These are phyloP conservation scores for Menura novaehollandiae DNA, from an alignment of 2,113 vertebrate genomes.

Conservation along the genomic window DNA sequence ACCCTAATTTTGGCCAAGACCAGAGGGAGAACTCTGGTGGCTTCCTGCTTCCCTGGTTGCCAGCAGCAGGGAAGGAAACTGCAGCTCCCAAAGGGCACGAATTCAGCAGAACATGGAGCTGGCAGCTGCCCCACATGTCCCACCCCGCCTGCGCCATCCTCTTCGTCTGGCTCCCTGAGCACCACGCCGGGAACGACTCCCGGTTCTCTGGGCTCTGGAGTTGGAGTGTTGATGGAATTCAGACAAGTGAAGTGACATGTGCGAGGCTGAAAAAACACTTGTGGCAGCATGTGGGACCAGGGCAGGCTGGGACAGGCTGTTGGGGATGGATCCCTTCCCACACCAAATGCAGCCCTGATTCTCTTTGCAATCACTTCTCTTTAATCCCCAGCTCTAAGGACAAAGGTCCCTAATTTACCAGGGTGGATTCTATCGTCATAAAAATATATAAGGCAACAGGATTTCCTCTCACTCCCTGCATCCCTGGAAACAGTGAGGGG, in stretches of 20 bases:
- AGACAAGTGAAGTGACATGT: background rate
- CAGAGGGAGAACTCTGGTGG: background rate
- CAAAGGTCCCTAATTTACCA: background rate
- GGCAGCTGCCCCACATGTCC: background rate
- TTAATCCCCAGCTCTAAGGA: background rate
- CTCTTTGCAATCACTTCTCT: background rate
- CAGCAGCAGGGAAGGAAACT: background rate
- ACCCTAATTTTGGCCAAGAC: background rate
- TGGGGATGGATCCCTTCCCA: background rate
- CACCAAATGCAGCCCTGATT: background rate
- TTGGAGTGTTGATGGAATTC: background rate
- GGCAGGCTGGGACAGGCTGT: background rate
- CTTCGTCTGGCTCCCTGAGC: background rate
- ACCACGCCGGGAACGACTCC: background rate
- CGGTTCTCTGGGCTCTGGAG: fast-evolving
- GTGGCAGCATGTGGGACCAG: fast-evolving
- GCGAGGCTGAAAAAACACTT: background rate
- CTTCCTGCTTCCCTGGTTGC: background rate
- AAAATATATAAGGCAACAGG: background rate
- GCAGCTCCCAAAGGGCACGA: background rate
- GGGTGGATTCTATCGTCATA: background rate
- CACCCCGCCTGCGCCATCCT: background rate
- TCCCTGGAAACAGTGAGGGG: background rate
- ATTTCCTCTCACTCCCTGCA: background rate
- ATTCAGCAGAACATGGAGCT: background rate